These are phyloP conservation scores for Myodes glareolus DNA, from an alignment of 2,113 vertebrate species.

Conservation along the genomic window DNA sequence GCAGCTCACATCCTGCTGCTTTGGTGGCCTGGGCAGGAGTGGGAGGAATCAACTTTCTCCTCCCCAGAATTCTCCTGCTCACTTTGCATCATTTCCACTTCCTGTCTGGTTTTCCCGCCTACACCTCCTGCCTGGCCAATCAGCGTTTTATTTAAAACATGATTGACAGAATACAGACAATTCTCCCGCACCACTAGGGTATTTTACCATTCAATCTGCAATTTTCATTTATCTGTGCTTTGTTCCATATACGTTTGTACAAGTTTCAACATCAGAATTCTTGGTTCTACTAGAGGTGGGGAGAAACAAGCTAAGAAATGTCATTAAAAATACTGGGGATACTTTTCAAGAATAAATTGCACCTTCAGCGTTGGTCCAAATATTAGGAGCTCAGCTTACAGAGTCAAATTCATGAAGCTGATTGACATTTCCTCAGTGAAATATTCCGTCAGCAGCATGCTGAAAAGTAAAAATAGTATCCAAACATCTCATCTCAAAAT, in stretches of 20 bases:
- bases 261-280: background rate
- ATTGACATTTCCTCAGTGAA: background rate
- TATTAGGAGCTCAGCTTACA: background rate
- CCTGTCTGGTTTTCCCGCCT: too few relatives aligned
- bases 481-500: background rate
- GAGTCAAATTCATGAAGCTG: background rate
- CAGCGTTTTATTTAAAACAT: too few relatives aligned
- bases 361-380: background rate
- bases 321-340: background rate
- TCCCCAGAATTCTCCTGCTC: too few relatives aligned
- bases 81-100: too few relatives aligned
- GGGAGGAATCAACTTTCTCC: too few relatives aligned
- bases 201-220: background rate
- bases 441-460: background rate
- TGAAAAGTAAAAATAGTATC: background rate
- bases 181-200: too few relatives aligned
- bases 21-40: too few relatives aligned
- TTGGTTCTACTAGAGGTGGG: background rate
- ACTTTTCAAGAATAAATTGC: background rate
- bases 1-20: too few relatives aligned
- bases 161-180: too few relatives aligned
- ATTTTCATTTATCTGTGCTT: background rate
- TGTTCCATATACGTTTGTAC: background rate
- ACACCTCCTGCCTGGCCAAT: too few relatives aligned
- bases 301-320: background rate